Conservation (phyloP, 1,140 invertebrate species). For the Delia radicum region DNA sequence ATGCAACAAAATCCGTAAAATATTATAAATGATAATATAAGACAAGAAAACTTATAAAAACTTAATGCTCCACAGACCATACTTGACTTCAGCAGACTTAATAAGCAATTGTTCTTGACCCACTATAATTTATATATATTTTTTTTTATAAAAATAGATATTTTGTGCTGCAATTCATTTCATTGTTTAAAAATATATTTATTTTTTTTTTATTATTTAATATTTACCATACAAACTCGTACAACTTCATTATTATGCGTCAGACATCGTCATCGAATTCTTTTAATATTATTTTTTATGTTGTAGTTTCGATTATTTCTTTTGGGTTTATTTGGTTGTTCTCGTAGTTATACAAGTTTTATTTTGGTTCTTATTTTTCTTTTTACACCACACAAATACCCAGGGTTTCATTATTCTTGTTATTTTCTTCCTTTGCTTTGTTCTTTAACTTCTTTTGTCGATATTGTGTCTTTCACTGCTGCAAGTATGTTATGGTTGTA, state of each 20-base stretch:
- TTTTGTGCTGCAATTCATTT: neutral
- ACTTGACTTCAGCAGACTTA: too few relatives aligned
- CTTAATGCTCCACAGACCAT: too few relatives aligned
- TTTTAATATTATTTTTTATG: neutral
- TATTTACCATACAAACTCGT: neutral
- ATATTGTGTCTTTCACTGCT: neutral
- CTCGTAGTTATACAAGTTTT: neutral
- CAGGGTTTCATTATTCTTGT: neutral
- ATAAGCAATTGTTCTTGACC: too few relatives aligned
- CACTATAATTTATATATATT: neutral
- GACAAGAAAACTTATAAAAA: too few relatives aligned
- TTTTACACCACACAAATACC: neutral
- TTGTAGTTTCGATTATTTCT: slow-evolving; percentile 8
- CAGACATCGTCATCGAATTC: slow-evolving; percentile 14
- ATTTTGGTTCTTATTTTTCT: neutral
- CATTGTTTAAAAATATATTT: neutral
- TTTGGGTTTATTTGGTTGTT: neutral
- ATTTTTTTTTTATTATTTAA: neutral
- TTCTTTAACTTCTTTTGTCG: neutral
- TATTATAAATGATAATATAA: too few relatives aligned
- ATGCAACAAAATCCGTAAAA: too few relatives aligned
- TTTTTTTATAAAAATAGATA: too few relatives aligned
- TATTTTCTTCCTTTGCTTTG: neutral
- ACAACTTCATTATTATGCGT: slow-evolving; percentile 22
- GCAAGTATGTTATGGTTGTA: neutral